These are phyloP conservation scores for Theretra japonica DNA, from an alignment of 2,888 invertebrate genomes.

Conservation along the genomic window DNA sequence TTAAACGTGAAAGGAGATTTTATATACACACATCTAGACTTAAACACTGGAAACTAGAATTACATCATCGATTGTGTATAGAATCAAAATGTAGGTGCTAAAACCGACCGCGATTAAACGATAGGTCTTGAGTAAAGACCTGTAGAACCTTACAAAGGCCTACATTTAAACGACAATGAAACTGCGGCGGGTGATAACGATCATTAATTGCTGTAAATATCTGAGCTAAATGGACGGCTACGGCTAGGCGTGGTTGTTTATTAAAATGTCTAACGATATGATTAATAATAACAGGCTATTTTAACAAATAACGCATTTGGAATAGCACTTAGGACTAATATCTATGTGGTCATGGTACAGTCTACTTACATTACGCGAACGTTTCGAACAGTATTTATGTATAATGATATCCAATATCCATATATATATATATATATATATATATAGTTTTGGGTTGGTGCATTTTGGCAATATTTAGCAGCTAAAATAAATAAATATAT, in stretches of 20 bases:
- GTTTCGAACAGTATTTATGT: too few species aligned
- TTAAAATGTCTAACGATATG: slow-evolving; percentile 12
- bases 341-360: not conserved
- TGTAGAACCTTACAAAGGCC: not conserved
- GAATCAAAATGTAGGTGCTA: not conserved
- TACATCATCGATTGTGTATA: not conserved
- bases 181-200: not conserved
- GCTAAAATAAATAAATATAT: too few species aligned
- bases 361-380: not conserved
- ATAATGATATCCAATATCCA: too few species aligned
- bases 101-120: not conserved
- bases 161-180: slow-evolving; percentile 8
- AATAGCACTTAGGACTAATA: not conserved
- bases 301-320: not conserved
- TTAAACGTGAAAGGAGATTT: not conserved
- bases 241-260: slow-evolving; percentile 1
- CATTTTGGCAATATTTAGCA: too few species aligned
- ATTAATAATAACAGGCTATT: slow-evolving; percentile 16
- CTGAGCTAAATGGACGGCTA: not conserved
- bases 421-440: too few species aligned
- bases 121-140: not conserved
- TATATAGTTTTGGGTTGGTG: too few species aligned
- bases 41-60: not conserved
- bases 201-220: not conserved
- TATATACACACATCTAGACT: not conserved